Evolutionary conservation across 2,888 invertebrate species (phyloP).

Genomic region (Adelognathus sp.): DNA sequence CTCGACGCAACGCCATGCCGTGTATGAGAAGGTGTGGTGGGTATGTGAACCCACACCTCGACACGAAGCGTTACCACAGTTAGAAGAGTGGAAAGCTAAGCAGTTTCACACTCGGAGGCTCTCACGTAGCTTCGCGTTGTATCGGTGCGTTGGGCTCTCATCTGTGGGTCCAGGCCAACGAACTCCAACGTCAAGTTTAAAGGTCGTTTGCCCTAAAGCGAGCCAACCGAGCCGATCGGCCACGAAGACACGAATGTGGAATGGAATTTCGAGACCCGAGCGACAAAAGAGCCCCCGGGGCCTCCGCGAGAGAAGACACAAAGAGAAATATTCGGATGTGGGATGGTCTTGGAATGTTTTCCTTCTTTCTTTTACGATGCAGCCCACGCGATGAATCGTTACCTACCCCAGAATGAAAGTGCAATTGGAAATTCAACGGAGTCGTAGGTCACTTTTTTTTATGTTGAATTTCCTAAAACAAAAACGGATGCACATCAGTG

Average conservation of each 20-base stretch:
- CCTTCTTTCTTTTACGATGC: no score
- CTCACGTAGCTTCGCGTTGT: background rate
- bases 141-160: conserved; percentile 1
- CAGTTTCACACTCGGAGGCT: background rate
- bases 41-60: no score
- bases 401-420: no score
- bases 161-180: conserved; percentile 41
- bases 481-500: no score
- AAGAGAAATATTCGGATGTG: conserved; percentile 10
- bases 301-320: background rate
- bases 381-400: no score
- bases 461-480: no score
- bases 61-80: background rate
- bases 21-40: no score
- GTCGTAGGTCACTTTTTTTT: no score
- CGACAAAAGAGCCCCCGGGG: background rate
- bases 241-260: conserved; percentile 25
- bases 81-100: conserved; percentile 9
- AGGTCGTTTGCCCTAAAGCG: conserved; percentile 52
- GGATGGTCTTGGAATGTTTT: background rate
- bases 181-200: conserved; percentile 51
- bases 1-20: background rate
- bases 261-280: conserved; percentile 41
- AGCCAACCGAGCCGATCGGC: conserved; percentile 16
- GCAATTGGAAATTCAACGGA: no score